phyloP scores from a whole-genome alignment of 2,888 invertebrate species.

The Dorcus parallelipipedus region DNA sequence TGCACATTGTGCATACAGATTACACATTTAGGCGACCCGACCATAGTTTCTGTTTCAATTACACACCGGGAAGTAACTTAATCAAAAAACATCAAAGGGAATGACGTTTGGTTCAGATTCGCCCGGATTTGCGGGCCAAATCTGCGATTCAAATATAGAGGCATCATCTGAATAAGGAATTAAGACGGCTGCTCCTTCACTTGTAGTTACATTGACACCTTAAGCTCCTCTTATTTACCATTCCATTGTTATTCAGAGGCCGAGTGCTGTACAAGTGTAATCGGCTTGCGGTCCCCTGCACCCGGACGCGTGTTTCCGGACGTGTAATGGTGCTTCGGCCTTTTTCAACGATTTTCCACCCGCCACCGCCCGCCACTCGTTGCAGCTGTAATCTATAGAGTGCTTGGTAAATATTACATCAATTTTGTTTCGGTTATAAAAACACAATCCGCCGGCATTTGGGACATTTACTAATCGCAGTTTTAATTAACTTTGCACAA shows the following conservation, averaged over 20 bases:
- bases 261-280: slow-evolving; percentile 34
- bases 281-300: slow-evolving; percentile 34
- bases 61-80: slow-evolving; percentile 41
- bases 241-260: slow-evolving; percentile 35
- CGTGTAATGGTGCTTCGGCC: background rate
- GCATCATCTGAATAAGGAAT: slow-evolving; percentile 29
- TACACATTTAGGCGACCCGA: slow-evolving; percentile 40
- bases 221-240: slow-evolving; percentile 38
- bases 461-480: too few species aligned
- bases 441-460: too few species aligned
- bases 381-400: too few species aligned
- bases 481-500: too few species aligned
- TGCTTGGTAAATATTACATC: too few species aligned
- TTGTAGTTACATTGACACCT: slow-evolving; percentile 33
- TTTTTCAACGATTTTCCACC: background rate
- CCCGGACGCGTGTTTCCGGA: slow-evolving; percentile 7
- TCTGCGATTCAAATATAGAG: slow-evolving; percentile 38
- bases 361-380: too few species aligned
- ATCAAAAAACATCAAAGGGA: slow-evolving; percentile 47
- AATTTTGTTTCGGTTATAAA: too few species aligned
- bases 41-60: slow-evolving; percentile 46
- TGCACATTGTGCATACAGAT: slow-evolving; percentile 45
- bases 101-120: slow-evolving; percentile 37
- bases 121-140: slow-evolving; percentile 33
- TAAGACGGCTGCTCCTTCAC: slow-evolving; percentile 28